Evolutionary conservation across 2,113 vertebrate genomes (phyloP), one percentile per base, ranked within the genome.

Genomic region (Osmerus eperlanus): DNA sequence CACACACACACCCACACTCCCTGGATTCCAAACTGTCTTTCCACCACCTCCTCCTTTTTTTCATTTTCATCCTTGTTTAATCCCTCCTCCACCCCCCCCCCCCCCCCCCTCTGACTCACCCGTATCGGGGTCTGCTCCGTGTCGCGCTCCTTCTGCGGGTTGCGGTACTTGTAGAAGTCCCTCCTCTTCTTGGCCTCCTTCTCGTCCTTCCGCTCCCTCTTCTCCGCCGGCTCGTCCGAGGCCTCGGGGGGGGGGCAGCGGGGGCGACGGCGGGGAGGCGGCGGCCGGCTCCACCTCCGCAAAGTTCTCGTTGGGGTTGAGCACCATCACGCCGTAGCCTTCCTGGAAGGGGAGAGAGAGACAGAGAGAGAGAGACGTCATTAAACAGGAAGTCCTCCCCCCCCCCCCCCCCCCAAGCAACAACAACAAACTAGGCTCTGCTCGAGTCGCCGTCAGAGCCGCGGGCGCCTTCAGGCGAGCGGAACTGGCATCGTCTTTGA

Each of bases 241-340:
- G 89, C 87, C 81, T 98, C 96, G 16, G 93, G 91, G 73, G 94
- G 91, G 51, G 77, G 86, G n/a, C 29, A 92, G 90, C 65, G 90
- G 78, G 41, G 78, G 78, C 21, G 21, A 23, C 21, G 21, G 21
- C 21, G 21, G 21, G 21, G 21, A 23, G 21, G 21, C 21, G 78
- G 92, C 91, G 28, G 91, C 90, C 88, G 95, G 97, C 89, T 98
- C 96, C 83, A 98, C 90, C 91, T 98, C 96, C 86, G 97, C 93
- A 90, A 94, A 96, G 92, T 99, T 99, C 92, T 98, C 95, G 74
- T 99, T 99, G 84, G 97, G 96, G 92, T 99, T 99, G 85, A 99
- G 91, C 73, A 99, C 95, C 86, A 98, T 95, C 83, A 99, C 95
- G 68, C 95, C 95, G 73, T 96, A 98, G 75, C 95, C 94, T 82